Conservation (phyloP, 1,140 invertebrate species). For the Eciton burchellii region DNA sequence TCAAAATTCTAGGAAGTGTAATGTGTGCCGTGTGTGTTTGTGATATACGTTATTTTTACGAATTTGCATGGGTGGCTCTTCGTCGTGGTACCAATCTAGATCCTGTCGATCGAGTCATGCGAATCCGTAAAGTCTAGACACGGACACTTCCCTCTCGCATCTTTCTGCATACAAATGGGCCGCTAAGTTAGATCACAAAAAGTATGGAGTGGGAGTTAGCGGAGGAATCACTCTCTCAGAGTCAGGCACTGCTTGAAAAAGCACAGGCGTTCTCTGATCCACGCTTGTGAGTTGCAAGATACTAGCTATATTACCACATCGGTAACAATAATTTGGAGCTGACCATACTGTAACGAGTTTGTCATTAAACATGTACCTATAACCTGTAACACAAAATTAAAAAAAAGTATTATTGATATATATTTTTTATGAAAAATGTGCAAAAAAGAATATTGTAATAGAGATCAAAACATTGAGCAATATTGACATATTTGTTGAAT, state of each 20-base stretch:
- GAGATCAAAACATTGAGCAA: slow-evolving; percentile 1
- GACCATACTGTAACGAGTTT: slow-evolving; percentile 98
- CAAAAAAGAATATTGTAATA: not conserved
- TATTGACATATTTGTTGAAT: not conserved
- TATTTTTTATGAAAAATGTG: not conserved
- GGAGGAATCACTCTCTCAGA: slow-evolving; percentile 96
- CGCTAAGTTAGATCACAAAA: slow-evolving; percentile 90
- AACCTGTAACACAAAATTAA: slow-evolving; percentile 87
- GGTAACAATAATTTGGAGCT: slow-evolving; percentile 98
- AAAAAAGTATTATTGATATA: slow-evolving; percentile 12
- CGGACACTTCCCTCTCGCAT: slow-evolving; percentile 71
- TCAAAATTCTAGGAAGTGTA: slow-evolving; percentile 49
- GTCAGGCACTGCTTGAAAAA: slow-evolving; percentile 98
- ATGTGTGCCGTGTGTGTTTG: slow-evolving; percentile 40
- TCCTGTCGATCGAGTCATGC: slow-evolving; percentile 71
- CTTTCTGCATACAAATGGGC: slow-evolving; percentile 67
- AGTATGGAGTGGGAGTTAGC: slow-evolving; percentile 97
- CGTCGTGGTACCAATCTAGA: slow-evolving; percentile 74
- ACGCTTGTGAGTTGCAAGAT: slow-evolving; percentile 94
- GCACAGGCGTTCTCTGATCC: slow-evolving; percentile 92
- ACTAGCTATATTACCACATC: slow-evolving; percentile 97
- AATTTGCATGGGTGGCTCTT: slow-evolving; percentile 63
- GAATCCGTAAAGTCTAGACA: slow-evolving; percentile 73
- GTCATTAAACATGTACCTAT: slow-evolving; percentile 98
- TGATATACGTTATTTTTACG: slow-evolving; percentile 15